Percentiles rank a stretch among this genome's conserved stretches.
These are phyloP conservation scores for Charaxes varanes DNA, from an alignment of 1,140 invertebrate genomes.

Conservation along the genomic window DNA sequence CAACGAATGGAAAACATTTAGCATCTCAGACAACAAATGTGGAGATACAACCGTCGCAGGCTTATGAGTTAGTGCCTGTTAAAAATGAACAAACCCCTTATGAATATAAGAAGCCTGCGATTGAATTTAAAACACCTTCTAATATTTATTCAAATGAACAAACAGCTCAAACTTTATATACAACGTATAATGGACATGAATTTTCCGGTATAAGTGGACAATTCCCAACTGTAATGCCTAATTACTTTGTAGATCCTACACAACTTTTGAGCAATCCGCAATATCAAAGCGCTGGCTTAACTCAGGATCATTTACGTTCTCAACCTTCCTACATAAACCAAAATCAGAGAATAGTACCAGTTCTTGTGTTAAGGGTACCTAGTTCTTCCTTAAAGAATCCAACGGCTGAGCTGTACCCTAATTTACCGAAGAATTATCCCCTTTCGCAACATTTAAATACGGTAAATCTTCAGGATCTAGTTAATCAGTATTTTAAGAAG, in stretches of 20 bases:
- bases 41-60: conserved; percentile 68
- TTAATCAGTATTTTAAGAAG: conserved; percentile 64
- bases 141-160: conserved; percentile 23
- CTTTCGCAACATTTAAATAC: conserved; percentile 70
- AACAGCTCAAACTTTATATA: conserved; percentile 54
- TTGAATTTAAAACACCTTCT: conserved; percentile 37
- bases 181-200: conserved; percentile 66
- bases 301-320: conserved; percentile 46
- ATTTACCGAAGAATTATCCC: conserved; percentile 73
- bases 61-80: conserved; percentile 62
- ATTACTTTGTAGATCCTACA: conserved; percentile 62
- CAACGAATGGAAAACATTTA: conserved; percentile 18
- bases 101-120: conserved; percentile 39
- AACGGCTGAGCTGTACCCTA: conserved; percentile 69
- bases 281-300: conserved; percentile 56
- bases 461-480: conserved; percentile 68
- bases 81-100: conserved; percentile 51
- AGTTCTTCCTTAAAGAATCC: conserved; percentile 74
- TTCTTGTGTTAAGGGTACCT: conserved; percentile 74
- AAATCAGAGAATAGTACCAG: conserved; percentile 68
- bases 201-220: conserved; percentile 62
- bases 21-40: conserved; percentile 36
- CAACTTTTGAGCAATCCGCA: conserved; percentile 62
- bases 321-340: conserved; percentile 49
- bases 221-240: conserved; percentile 66